Base-by-base conservation (phyloP, 1,140 invertebrate species). In the Hirudo medicinalis region DNA sequence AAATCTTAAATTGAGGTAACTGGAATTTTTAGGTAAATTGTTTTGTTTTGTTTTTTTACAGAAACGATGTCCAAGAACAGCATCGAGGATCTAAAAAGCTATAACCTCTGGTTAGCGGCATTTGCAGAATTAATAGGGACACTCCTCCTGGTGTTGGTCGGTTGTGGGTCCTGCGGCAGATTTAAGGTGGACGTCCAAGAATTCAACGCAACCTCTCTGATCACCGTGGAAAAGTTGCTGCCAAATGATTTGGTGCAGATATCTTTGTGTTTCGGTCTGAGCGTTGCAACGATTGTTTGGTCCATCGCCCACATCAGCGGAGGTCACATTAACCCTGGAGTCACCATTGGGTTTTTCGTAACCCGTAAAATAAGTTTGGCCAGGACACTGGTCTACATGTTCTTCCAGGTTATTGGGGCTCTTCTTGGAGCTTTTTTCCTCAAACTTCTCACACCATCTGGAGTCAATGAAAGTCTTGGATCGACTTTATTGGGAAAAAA, bases 231-330 rank as follows among this genome's bases (percentile, higher is more conserved):
- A 20, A 86, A 90, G 75, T 76, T 77, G 36, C 78, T 77, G n/a
- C 82, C 79, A 57, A 79, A 80, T 43, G 83, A 84, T 9, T 81
- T 89, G 29, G 87, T 91, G 0, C 87, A 90, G 72, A 91, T 94
- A 74, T 88, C 90, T 27, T 85, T 95, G 60, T 87, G 88, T 71
- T 94, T 95, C 81, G 92, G 92, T 70, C 85, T 95, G 19, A 86
- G 88, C 19, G 90, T 94, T 69, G 91, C 89, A 29, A 68, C 67
- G 20, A 76, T 79, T 72, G 78, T 80, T 20, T 79, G 79, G 80
- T 72, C 75, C 32, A 77, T 80, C 66, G 74, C 75, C 67, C 78
- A 79, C 70, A 75, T 81, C 68, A 79, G 78, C 29, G 80, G 80
- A 20, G 80, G 78, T 54, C 80, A 81, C 73, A 74, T 79, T 49